A percentile compares a stretch with the other conserved stretches of the same genome.
phyloP scores from a whole-genome alignment of 2,797 vertebrate species.

The Karalla daura region DNA sequence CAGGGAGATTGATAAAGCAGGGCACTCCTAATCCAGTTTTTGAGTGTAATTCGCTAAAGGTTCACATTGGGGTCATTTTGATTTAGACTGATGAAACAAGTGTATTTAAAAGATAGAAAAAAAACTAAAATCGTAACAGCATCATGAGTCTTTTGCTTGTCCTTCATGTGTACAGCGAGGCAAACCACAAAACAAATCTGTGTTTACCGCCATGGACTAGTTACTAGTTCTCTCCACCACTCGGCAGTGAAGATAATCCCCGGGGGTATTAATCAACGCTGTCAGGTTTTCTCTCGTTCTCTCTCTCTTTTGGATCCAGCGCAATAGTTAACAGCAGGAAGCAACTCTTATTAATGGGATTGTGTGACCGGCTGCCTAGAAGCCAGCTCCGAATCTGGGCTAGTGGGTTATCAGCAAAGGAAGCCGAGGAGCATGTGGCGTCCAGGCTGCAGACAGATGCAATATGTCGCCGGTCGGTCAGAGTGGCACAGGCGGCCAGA shows the following conservation, averaged over 20 bases:
- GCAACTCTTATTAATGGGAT: constrained; percentile 75
- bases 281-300: constrained; percentile 59
- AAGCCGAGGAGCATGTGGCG: constrained; percentile 55
- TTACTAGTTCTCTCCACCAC: constrained; percentile 25
- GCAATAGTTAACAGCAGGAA: constrained; percentile 60
- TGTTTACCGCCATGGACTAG: not conserved
- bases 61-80: constrained; percentile 8
- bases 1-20: constrained; percentile 53
- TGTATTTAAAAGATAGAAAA: not conserved
- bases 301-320: constrained; percentile 54
- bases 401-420: constrained; percentile 70
- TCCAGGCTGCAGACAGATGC: constrained; percentile 54
- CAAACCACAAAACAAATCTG: not conserved
- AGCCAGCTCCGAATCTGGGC: constrained; percentile 66
- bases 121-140: not conserved
- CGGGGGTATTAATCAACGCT: constrained; percentile 72
- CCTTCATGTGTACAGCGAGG: not conserved
- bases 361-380: constrained; percentile 69
- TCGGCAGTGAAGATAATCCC: constrained; percentile 64
- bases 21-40: constrained; percentile 50
- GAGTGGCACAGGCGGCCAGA: not conserved
- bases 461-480: constrained; percentile 45
- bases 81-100: constrained; percentile 7
- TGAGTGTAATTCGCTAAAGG: constrained; percentile 8
- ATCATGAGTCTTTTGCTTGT: not conserved